These are phyloP conservation scores for Dasypus novemcinctus DNA, from an alignment of 2,113 vertebrate genomes.

Conservation along the genomic window DNA sequence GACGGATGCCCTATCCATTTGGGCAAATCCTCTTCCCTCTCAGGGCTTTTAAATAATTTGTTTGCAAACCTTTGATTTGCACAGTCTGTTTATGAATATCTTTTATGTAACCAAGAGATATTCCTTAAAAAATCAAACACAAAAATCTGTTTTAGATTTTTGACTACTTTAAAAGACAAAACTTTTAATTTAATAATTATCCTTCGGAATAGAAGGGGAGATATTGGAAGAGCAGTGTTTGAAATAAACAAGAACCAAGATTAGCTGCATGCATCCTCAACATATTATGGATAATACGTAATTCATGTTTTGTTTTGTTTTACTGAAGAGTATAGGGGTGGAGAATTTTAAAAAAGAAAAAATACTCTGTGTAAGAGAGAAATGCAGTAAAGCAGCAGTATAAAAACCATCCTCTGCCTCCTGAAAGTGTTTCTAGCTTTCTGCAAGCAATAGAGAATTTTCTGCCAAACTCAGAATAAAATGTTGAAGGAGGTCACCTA, in stretches of 20 bases:
- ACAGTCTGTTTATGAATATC: background rate
- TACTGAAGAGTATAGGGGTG: background rate
- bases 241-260: slow-evolving; percentile 28
- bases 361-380: background rate
- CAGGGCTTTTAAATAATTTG: background rate
- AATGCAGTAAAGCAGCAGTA: background rate
- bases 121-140: background rate
- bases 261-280: slow-evolving; percentile 12
- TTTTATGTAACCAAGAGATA: background rate
- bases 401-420: background rate
- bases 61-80: background rate
- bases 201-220: background rate
- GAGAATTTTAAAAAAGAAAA: background rate
- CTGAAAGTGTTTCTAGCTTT: background rate
- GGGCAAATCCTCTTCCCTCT: no score
- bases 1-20: no score
- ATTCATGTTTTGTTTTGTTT: background rate
- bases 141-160: background rate
- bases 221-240: background rate
- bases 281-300: background rate
- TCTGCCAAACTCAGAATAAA: slow-evolving; percentile 14
- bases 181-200: background rate
- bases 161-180: background rate
- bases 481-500: background rate
- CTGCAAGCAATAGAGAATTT: background rate